Conservation (phyloP, 2,113 vertebrate species). For the Neogobius melanostomus region DNA sequence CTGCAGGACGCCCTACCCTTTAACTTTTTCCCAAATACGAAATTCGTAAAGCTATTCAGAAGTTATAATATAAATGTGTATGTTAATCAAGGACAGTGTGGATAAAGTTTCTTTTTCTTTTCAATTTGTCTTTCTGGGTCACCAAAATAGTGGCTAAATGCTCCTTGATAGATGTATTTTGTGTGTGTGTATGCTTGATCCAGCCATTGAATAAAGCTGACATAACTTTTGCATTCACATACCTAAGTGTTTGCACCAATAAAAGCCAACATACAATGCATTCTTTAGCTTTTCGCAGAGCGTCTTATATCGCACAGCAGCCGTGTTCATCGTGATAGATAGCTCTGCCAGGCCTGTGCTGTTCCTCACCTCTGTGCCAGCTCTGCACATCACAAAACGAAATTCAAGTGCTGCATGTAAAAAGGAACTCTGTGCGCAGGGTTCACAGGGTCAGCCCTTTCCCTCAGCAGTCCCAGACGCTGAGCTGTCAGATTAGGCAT, state of each 20-base stretch:
- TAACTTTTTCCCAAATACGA: neutral
- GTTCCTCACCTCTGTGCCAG: conserved; percentile 56
- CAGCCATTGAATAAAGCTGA: no score
- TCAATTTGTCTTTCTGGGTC: no score
- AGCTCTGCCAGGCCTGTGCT: conserved; percentile 33
- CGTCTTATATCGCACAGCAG: neutral
- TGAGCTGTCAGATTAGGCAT: neutral
- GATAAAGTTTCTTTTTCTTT: no score
- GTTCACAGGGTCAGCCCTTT: conserved; percentile 60
- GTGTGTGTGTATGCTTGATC: no score
- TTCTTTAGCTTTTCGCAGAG: neutral
- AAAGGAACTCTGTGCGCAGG: conserved; percentile 53
- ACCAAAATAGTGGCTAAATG: no score
- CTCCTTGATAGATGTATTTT: no score
- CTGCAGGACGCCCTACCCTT: conserved; percentile 14
- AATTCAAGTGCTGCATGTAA: conserved; percentile 69
- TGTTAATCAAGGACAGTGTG: no score
- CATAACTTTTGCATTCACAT: no score
- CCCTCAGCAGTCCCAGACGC: conserved; percentile 29
- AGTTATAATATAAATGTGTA: no score
- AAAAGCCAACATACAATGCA: neutral
- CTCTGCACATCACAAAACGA: conserved; percentile 56
- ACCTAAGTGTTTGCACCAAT: neutral
- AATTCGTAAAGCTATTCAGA: neutral
- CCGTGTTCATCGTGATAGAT: conserved; percentile 52